Evolutionary conservation across 1,140 invertebrate species (phyloP), one percentile per base, ranked within the genome.

Genomic region (Drosophila pallidifrons): DNA sequence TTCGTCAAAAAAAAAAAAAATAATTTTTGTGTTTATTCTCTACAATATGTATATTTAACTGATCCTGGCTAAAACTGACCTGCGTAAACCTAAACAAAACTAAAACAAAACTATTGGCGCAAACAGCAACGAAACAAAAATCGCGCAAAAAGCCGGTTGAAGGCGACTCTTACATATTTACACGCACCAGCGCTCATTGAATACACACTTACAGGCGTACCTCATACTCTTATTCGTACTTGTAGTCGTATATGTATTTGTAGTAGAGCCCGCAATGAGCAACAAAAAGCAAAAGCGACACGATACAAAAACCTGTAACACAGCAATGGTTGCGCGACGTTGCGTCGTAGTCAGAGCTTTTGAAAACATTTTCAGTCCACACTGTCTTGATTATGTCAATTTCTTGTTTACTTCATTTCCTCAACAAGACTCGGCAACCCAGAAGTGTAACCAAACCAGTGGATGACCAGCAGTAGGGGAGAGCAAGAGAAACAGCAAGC

Each of bases 141-240:
- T 79, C 77, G 79, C 79, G 72, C 64, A 86, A 88, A 87, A 88
- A 88, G 83, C 83, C 83, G 85, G 85, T 88, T 89, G 85, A 88
- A 88, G 85, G 85, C 85, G 82, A 89, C 85, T 89, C 85, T 88
- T 87, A 87, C 83, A 87, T 87, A 88, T 87, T 88, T 88, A 88
- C 83, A 89, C 83, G 83, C 83, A 83, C 85, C 83, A 87, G 77
- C 85, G 83, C 83, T 88, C 85, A 87, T 89, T 87, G 85, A 87
- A 87, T 80, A 87, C 83, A 87, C 77, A 79, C 65, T 20, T 10
- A 10, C 8, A 25, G 20, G 20, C 20, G 20, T 25, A 25, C 20
- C 20, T 25, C 20, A 25, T 25, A 38, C 10, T 38, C 35, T 7
- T 38, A 38, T 8, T 38, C 35, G 8, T 38, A 38, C 2, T 38